Base-by-base conservation (phyloP, 2,888 invertebrate species). In the Actias luna region DNA sequence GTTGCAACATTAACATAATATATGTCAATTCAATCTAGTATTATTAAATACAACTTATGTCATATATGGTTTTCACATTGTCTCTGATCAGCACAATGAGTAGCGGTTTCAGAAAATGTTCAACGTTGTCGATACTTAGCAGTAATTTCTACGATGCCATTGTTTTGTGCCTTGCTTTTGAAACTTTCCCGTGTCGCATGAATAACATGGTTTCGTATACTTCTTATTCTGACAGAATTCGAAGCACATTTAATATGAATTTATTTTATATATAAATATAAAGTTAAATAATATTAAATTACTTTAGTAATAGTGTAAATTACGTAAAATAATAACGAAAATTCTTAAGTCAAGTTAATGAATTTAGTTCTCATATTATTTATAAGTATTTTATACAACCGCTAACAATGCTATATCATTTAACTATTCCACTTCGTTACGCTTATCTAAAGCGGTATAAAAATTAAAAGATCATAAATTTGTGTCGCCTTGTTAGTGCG, bases 391-490 rank as follows among this genome's bases (percentile, higher is more conserved):
- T 12, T 4, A 50, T 50, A 25, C 25, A 50, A 50, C 46, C 22
- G 25, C 25, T 22, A 50, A 50, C 14, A 50, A 27, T 60, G 18
- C 63, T 60, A 64, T 67, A 63, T 65, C 69, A 62, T 71, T 72
- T 67, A 68, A 68, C 55, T 55, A n/a, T 73, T 61, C 71, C 69
- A 80, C 77, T 78, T 82, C 78, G 82, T 84, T 83, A 82, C 72
- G 79, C 85, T 90, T 89, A 89, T 90, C 88, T 85, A 78, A 77
- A 83, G 76, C 81, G 77, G 78, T 76, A 82, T 83, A 83, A 88
- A 87, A 86, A 88, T 18, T 39, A 88, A 83, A 84, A 78, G 78
- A 76, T 79, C 84, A 82, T 88, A 88, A 89, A 89, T 82, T 82
- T 75, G 77, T 81, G 77, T 77, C 77, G 77, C 77, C 76, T 75